Evolutionary conservation across 2,113 vertebrate species (phyloP).

Genomic region (Carlito syrichta): DNA sequence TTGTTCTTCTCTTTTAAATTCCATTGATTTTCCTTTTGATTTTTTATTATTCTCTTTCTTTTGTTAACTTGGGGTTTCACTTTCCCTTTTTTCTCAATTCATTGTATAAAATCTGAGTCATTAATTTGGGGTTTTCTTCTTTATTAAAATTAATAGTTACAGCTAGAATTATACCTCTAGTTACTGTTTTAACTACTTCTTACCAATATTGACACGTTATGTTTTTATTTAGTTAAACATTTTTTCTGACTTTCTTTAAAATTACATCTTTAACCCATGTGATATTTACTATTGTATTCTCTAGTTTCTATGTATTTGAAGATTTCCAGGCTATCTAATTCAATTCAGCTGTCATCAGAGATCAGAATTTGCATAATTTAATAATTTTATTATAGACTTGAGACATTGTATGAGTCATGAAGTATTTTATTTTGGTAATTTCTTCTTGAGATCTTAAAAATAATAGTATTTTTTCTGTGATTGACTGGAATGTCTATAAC

Average conservation of each 20-base stretch:
- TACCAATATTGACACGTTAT: neutral
- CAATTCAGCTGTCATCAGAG: neutral
- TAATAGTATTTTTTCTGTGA: neutral
- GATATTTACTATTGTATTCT: neutral
- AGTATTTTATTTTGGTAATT: neutral
- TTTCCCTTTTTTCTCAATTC: neutral
- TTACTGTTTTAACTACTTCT: neutral
- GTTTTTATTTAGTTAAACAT: no score
- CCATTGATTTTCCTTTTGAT: neutral
- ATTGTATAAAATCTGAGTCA: neutral
- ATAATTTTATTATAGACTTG: neutral
- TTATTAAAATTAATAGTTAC: neutral
- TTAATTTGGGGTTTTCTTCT: neutral
- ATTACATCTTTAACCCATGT: neutral
- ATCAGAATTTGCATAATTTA: neutral
- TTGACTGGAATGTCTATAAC: neutral
- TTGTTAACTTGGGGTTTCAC: neutral
- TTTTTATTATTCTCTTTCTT: neutral
- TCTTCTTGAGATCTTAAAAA: neutral
- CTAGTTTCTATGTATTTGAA: neutral
- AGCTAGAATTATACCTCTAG: neutral
- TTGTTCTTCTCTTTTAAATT: neutral
- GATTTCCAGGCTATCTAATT: neutral
- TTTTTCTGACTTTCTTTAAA: neutral
- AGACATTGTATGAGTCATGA: neutral